phyloP scores from a whole-genome alignment of 2,797 vertebrate genomes.

The Pterois miles region DNA sequence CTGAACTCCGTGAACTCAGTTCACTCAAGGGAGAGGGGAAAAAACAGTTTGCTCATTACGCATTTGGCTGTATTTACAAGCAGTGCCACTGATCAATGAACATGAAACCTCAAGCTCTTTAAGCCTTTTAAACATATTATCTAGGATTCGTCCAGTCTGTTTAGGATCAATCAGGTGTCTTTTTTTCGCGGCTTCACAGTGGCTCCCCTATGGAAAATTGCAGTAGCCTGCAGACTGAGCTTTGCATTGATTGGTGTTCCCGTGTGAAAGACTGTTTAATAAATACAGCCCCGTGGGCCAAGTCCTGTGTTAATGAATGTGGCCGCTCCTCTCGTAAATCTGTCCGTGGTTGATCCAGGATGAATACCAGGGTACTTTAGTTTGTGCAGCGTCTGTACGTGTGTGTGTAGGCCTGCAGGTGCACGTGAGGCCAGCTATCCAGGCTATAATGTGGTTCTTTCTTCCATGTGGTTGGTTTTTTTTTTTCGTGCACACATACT shows the following conservation, averaged over 20 bases:
- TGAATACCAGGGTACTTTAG: conserved; percentile 38
- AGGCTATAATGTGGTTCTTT: conserved; percentile 4
- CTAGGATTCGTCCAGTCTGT: conserved; percentile 17
- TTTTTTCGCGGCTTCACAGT: not conserved
- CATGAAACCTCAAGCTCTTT: conserved; percentile 37
- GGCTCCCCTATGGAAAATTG: conserved; percentile 20
- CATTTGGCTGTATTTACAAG: conserved; percentile 43
- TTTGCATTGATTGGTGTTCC: conserved; percentile 59
- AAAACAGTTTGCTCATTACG: conserved; percentile 42
- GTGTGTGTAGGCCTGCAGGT: conserved; percentile 27
- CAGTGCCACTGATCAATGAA: conserved; percentile 43
- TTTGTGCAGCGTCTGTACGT: not conserved
- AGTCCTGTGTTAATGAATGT: conserved; percentile 56
- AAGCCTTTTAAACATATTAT: conserved; percentile 42
- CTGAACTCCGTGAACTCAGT: conserved; percentile 74
- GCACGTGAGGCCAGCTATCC: conserved; percentile 26
- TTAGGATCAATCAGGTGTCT: conserved; percentile 43
- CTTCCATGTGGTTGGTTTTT: conserved; percentile 25
- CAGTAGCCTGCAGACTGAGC: conserved; percentile 46
- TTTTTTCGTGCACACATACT: conserved; percentile 41
- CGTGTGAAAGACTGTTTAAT: conserved; percentile 47
- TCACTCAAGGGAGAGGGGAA: conserved; percentile 42
- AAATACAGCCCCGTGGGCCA: conserved; percentile 46
- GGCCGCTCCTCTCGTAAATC: conserved; percentile 50
- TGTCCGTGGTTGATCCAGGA: conserved; percentile 47